A percentile compares a stretch with the other conserved stretches of the same genome.
Conservation (phyloP, 2,797 vertebrate species). For the Coracias cyanogaster region DNA sequence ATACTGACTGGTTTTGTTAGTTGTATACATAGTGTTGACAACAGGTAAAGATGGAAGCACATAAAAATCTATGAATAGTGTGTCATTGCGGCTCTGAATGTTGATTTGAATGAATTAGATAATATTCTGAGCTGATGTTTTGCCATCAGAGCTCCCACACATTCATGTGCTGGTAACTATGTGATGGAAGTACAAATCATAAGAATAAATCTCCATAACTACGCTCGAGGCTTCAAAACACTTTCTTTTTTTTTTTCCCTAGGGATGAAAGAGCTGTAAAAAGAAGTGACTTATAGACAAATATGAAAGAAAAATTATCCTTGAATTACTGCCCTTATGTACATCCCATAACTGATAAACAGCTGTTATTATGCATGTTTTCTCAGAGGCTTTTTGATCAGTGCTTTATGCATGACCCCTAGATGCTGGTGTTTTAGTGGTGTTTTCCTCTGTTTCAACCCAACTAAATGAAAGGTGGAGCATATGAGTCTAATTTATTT, state of each 20-base stretch:
- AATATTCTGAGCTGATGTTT: neutral
- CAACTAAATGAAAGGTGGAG: neutral
- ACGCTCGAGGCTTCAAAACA: neutral
- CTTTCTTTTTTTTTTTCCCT: neutral
- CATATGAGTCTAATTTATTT: neutral
- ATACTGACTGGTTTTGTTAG: neutral
- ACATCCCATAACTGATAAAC: neutral
- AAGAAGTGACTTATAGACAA: neutral
- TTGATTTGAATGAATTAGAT: neutral
- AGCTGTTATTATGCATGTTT: neutral
- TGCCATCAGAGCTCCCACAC: neutral
- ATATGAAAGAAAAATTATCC: neutral
- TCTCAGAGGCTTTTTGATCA: neutral
- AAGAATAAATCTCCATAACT: neutral
- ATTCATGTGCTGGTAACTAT: neutral
- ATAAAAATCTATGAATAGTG: neutral
- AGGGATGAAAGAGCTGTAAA: neutral
- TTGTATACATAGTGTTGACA: neutral
- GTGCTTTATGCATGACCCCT: fast-evolving
- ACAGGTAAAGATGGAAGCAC: neutral
- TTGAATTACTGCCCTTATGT: neutral
- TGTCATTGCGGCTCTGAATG: neutral
- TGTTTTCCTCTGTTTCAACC: neutral
- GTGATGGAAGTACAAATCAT: neutral
- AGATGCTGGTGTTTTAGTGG: fast-evolving